Evolutionary conservation across 2,113 vertebrate genomes (phyloP).

Genomic region (Phylloscopus trochiloides): DNA sequence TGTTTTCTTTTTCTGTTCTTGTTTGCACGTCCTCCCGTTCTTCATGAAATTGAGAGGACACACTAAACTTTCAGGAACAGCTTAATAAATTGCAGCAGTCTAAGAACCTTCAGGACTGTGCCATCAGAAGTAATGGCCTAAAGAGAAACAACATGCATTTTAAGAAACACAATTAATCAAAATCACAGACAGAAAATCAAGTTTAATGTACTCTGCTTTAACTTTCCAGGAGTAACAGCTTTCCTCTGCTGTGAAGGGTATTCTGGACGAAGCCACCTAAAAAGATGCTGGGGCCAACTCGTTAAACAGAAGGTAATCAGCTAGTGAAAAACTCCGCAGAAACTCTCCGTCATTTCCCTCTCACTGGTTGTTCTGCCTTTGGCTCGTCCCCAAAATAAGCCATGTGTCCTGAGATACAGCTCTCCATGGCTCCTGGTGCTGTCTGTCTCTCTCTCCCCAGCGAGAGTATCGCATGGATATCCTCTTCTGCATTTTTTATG

Average conservation of each 20-base stretch:
- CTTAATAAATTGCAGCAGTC: not conserved
- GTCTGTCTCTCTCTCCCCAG: not conserved
- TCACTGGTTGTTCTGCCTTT: constrained; percentile 31
- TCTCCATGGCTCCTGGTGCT: not conserved
- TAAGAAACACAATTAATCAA: constrained; percentile 1
- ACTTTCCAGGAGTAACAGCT: not conserved
- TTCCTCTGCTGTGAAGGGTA: not conserved
- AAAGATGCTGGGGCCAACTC: not conserved
- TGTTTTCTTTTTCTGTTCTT: not conserved
- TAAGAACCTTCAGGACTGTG: not conserved
- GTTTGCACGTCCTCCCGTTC: not conserved
- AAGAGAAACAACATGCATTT: not conserved
- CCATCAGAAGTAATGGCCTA: not conserved
- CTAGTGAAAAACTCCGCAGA: not conserved
- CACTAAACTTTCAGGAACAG: not conserved
- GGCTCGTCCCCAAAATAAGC: constrained; percentile 28
- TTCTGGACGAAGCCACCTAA: not conserved
- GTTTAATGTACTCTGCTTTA: not conserved
- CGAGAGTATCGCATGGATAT: constrained; percentile 13
- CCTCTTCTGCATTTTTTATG: constrained; percentile 3
- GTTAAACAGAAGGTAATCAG: not conserved
- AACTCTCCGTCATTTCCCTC: not conserved
- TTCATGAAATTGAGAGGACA: not conserved
- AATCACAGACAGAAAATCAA: not conserved
- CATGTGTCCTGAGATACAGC: constrained; percentile 22